Conservation (phyloP, 1,140 invertebrate genomes). For the Leptinotarsa lineolata region DNA sequence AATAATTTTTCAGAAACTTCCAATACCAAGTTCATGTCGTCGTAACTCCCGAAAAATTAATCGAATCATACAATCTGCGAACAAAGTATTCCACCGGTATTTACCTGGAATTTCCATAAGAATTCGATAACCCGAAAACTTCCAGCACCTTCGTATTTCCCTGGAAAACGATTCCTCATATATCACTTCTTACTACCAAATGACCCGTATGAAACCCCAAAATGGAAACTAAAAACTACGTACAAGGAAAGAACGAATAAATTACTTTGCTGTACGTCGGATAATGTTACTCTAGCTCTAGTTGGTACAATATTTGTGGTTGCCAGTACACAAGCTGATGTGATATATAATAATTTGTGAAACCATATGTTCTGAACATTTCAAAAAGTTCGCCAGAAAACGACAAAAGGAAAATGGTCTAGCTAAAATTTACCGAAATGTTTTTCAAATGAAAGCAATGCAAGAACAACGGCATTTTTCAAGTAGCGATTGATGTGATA, state of each 20-base stretch:
- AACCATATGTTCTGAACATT: slow-evolving; percentile 3
- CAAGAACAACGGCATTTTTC: too few relatives aligned
- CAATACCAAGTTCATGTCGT: too few relatives aligned
- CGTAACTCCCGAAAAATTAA: too few relatives aligned
- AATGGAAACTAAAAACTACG: slow-evolving; percentile 18
- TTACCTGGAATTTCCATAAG: neutral
- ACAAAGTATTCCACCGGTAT: too few relatives aligned
- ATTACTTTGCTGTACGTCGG: neutral
- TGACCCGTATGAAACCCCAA: slow-evolving; percentile 13
- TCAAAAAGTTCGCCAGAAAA: slow-evolving; percentile 8
- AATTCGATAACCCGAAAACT: neutral
- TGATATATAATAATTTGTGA: slow-evolving; percentile 19
- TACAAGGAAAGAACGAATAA: slow-evolving; percentile 20
- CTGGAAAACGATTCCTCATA: slow-evolving; percentile 1
- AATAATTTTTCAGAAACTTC: too few relatives aligned
- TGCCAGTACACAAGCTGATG: slow-evolving; percentile 2
- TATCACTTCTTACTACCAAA: slow-evolving; percentile 20
- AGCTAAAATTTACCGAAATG: neutral
- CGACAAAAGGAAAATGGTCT: neutral
- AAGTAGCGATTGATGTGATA: too few relatives aligned
- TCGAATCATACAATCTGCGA: too few relatives aligned
- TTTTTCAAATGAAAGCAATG: too few relatives aligned
- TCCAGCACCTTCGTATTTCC: neutral
- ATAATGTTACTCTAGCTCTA: slow-evolving; percentile 17
- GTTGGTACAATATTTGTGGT: slow-evolving; percentile 23